These are phyloP conservation scores for Australoheros facetus DNA, from an alignment of 2,797 vertebrate species.

Conservation along the genomic window DNA sequence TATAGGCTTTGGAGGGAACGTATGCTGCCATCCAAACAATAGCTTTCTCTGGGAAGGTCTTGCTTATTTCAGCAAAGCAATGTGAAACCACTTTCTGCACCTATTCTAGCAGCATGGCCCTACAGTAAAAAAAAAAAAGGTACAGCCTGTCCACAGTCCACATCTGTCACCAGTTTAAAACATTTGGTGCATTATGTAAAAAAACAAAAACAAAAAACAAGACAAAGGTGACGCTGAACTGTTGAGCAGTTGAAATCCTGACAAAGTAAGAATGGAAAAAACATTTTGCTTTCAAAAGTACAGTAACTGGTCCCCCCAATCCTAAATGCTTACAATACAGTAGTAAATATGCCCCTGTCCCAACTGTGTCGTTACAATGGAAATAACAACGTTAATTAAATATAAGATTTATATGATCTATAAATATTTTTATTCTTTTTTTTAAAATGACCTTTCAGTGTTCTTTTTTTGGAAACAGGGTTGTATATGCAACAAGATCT, in stretches of 20 bases:
- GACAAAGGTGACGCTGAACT: background rate
- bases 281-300: background rate
- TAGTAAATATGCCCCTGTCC: background rate
- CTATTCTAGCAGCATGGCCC: no score
- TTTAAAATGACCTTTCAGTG: background rate
- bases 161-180: no score
- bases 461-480: background rate
- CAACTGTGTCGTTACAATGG: background rate
- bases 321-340: background rate
- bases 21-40: accelerated
- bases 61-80: no score
- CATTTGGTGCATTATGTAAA: no score
- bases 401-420: background rate
- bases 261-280: background rate
- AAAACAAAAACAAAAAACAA: background rate
- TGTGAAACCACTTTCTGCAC: no score
- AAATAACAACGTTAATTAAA: background rate
- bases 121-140: no score
- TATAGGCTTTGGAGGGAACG: background rate
- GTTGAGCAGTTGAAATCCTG: background rate
- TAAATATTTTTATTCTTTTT: background rate
- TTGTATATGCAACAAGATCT: background rate
- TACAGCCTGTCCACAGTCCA: no score
- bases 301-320: background rate
- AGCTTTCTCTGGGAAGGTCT: no score